These are phyloP conservation scores for Uromys caudimaculatus DNA, from an alignment of 2,797 vertebrate species.

Conservation along the genomic window DNA sequence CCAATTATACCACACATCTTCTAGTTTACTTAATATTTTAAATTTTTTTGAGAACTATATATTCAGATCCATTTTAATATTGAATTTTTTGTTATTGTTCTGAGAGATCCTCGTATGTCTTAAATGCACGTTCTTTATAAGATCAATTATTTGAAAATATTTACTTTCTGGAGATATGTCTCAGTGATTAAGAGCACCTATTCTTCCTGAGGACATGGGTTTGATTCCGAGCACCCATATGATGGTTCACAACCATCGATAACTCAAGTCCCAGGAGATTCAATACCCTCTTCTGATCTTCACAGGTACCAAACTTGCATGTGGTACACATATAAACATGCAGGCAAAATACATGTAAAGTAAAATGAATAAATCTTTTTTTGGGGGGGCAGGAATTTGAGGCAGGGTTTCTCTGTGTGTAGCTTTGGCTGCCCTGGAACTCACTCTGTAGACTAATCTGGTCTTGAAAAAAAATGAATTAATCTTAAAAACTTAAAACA, in stretches of 20 bases:
- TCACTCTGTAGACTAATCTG: background rate
- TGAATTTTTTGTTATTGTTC: background rate
- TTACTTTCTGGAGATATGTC: background rate
- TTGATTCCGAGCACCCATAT: background rate
- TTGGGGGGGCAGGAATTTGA: background rate
- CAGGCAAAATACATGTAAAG: background rate
- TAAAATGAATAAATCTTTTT: background rate
- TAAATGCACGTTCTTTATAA: background rate
- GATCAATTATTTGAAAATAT: background rate
- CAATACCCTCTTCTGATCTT: background rate
- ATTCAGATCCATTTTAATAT: constrained; percentile 17
- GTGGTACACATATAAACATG: background rate
- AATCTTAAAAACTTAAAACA: background rate
- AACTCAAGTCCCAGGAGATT: background rate
- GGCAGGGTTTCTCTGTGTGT: background rate
- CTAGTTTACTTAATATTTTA: background rate
- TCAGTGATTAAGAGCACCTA: background rate
- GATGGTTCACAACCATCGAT: background rate
- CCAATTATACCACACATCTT: background rate
- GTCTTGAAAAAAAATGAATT: background rate
- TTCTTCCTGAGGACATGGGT: background rate
- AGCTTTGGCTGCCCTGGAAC: background rate
- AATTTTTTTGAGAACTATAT: constrained; percentile 21
- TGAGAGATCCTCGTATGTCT: background rate
- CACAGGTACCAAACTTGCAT: background rate